Percentiles rank a stretch among this genome's conserved stretches.
These are phyloP conservation scores for Nymphalis polychloros DNA, from an alignment of 2,888 invertebrate species.

Conservation along the genomic window DNA sequence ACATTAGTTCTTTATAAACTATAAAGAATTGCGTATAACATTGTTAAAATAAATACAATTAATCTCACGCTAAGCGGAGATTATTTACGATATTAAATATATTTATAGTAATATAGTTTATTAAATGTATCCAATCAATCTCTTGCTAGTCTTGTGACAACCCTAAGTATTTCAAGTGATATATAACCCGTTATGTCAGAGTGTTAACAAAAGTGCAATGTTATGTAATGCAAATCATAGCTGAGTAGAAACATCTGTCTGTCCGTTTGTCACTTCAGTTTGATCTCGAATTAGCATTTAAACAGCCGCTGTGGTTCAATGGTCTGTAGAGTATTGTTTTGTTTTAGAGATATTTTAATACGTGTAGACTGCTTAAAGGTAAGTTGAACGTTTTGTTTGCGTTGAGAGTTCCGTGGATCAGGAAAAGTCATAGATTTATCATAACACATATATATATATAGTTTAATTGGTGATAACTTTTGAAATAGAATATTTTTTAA, in stretches of 20 bases:
- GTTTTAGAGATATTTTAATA: conserved; percentile 10
- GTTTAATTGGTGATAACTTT: too few species aligned
- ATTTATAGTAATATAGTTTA: too few species aligned
- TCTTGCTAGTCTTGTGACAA: neutral
- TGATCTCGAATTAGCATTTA: conserved; percentile 44
- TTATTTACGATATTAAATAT: too few species aligned
- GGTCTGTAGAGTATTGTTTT: conserved; percentile 33
- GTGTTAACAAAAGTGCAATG: conserved; percentile 26
- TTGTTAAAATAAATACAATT: too few species aligned
- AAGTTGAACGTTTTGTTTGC: neutral
- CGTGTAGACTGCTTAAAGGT: neutral
- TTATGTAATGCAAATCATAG: conserved; percentile 43
- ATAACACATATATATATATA: too few species aligned
- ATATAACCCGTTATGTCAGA: conserved; percentile 6
- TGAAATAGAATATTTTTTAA: too few species aligned
- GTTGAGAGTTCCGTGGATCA: neutral
- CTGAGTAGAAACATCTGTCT: conserved; percentile 37
- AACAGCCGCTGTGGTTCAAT: conserved; percentile 34
- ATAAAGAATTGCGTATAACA: too few species aligned
- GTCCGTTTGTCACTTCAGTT: conserved; percentile 42
- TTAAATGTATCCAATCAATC: neutral
- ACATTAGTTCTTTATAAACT: too few species aligned
- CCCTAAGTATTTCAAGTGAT: neutral
- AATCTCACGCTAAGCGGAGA: too few species aligned
- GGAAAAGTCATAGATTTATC: neutral